Evolutionary conservation across 2,888 invertebrate genomes (phyloP).

Genomic region (Lycophotia porphyrea): DNA sequence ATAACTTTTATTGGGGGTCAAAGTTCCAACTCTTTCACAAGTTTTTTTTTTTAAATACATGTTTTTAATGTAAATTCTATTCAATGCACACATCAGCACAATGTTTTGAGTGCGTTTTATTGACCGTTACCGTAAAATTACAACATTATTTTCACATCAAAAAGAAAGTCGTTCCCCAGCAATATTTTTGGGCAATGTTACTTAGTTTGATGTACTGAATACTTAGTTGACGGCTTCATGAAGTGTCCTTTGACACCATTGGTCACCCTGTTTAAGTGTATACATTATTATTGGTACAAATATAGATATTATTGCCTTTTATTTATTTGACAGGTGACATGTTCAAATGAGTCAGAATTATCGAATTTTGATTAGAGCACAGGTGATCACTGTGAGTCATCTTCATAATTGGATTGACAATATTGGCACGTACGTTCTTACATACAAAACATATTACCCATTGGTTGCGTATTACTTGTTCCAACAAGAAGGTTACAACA

Average conservation of each 20-base stretch:
- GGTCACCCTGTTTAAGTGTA: not conserved
- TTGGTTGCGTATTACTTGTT: not conserved
- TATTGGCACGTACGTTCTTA: slow-evolving; percentile 46
- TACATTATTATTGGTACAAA: not conserved
- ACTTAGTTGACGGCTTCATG: not conserved
- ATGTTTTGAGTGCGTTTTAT: too few species aligned
- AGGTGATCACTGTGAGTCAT: slow-evolving; percentile 48
- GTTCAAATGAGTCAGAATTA: slow-evolving; percentile 37
- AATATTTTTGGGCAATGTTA: not conserved
- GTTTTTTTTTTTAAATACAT: too few species aligned
- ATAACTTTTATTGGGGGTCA: too few species aligned
- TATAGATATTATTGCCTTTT: not conserved
- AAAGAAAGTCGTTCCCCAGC: not conserved
- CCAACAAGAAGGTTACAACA: not conserved
- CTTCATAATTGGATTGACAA: slow-evolving; percentile 21
- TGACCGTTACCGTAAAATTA: not conserved
- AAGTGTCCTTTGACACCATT: not conserved
- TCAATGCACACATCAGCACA: too few species aligned
- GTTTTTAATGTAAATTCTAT: too few species aligned
- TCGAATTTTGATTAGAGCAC: slow-evolving; percentile 41
- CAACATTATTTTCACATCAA: not conserved
- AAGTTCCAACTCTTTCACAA: too few species aligned
- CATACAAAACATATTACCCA: slow-evolving; percentile 6
- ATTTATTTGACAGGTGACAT: slow-evolving; percentile 36
- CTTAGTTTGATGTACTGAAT: not conserved